These are phyloP conservation scores for Neuroscelio doddi DNA, from an alignment of 2,888 invertebrate species.

Conservation along the genomic window DNA sequence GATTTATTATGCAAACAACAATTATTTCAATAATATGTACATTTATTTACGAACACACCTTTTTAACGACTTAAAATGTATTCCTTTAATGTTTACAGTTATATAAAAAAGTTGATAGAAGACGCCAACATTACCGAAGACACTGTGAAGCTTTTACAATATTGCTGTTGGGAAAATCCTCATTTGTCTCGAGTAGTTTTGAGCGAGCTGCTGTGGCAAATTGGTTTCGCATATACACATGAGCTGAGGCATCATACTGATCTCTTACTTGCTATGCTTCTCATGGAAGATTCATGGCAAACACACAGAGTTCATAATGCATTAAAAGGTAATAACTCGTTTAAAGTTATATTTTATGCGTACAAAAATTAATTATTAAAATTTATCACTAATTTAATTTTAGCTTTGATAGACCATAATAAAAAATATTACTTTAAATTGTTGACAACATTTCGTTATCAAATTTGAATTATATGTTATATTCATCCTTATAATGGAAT, in stretches of 20 bases:
- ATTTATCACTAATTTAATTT: too few relatives aligned
- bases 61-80: neutral
- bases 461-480: too few relatives aligned
- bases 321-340: slow-evolving; percentile 91
- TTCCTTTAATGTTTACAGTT: slow-evolving; percentile 72
- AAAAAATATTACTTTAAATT: too few relatives aligned
- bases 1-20: neutral
- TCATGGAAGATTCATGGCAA: slow-evolving; percentile 97
- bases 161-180: slow-evolving; percentile 97
- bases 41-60: too few relatives aligned
- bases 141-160: slow-evolving; percentile 90
- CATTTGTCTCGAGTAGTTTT: slow-evolving; percentile 92
- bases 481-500: too few relatives aligned
- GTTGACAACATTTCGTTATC: too few relatives aligned
- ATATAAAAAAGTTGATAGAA: slow-evolving; percentile 95
- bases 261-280: slow-evolving; percentile 86
- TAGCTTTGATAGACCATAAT: too few relatives aligned
- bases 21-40: slow-evolving; percentile 13
- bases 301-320: slow-evolving; percentile 94
- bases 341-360: too few relatives aligned
- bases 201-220: slow-evolving; percentile 93
- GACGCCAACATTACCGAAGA: slow-evolving; percentile 95
- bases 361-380: slow-evolving; percentile 3
- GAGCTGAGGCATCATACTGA: slow-evolving; percentile 95
- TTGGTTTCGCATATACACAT: slow-evolving; percentile 90